Percentiles rank a stretch among this genome's conserved stretches.
Evolutionary conservation across 2,113 vertebrate species (phyloP).

Genomic region (Phalacrocorax brasilianus): DNA sequence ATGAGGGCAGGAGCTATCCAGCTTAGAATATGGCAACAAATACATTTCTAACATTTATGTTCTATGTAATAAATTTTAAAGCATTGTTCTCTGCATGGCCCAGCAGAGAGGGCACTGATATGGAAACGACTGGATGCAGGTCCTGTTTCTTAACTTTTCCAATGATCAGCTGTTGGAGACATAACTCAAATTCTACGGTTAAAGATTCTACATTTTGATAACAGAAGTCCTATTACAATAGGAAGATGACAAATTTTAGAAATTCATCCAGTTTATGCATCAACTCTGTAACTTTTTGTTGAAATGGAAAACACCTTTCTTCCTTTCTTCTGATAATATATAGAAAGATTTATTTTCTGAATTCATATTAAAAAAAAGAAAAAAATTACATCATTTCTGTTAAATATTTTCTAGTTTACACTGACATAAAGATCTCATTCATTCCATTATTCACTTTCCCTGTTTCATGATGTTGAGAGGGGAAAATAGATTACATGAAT

Average conservation of each 20-base stretch:
- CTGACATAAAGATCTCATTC: not conserved
- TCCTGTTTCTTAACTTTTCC: not conserved
- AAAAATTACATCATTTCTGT: not conserved
- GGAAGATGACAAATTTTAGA: not conserved
- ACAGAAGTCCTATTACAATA: not conserved
- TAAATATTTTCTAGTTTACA: not conserved
- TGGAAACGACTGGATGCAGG: not conserved
- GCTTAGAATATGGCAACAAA: not conserved
- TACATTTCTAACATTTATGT: not conserved
- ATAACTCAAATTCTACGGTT: not conserved
- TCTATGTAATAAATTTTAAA: not conserved
- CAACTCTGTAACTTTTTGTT: not conserved
- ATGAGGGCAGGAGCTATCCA: not conserved
- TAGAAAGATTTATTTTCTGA: not conserved
- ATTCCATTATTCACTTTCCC: not conserved
- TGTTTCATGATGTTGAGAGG: not conserved
- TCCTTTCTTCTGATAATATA: not conserved
- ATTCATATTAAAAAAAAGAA: not conserved
- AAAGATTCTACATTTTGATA: not conserved
- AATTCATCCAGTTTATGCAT: not conserved
- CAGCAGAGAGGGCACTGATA: not conserved
- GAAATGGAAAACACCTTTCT: not conserved
- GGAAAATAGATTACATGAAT: not conserved
- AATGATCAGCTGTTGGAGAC: not conserved
- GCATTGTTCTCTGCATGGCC: not conserved